phyloP scores from a whole-genome alignment of 2,888 invertebrate genomes.

The Aquatica leii region DNA sequence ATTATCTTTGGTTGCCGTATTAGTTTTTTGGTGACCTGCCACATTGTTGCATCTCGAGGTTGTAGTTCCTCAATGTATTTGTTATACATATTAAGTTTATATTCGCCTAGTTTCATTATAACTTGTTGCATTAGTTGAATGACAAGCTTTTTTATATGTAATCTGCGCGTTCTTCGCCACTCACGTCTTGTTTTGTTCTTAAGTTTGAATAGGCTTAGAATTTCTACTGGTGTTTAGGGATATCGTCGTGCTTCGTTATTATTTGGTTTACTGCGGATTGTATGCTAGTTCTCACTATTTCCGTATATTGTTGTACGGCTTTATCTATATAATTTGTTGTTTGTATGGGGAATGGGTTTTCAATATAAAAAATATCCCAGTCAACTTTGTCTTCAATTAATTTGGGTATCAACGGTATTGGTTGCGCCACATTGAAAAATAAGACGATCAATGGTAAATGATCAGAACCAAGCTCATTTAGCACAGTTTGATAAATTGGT shows the following conservation, averaged over 20 bases:
- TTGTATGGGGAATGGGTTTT: slow-evolving; percentile 2
- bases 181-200: slow-evolving; percentile 19
- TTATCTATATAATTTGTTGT: slow-evolving; percentile 8
- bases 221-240: slow-evolving; percentile 12
- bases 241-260: slow-evolving; percentile 11
- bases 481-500: no score
- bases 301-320: slow-evolving; percentile 4
- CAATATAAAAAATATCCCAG: no score
- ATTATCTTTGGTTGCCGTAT: slow-evolving; percentile 21
- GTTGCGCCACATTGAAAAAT: slow-evolving; percentile 7
- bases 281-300: slow-evolving; percentile 13
- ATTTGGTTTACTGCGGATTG: slow-evolving; percentile 13
- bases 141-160: slow-evolving; percentile 12
- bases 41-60: slow-evolving; percentile 18
- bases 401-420: no score
- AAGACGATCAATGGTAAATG: no score
- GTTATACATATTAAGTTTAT: slow-evolving; percentile 17
- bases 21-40: slow-evolving; percentile 21
- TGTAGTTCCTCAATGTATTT: slow-evolving; percentile 18
- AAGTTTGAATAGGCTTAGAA: slow-evolving; percentile 23
- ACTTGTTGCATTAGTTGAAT: slow-evolving; percentile 25
- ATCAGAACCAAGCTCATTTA: no score
- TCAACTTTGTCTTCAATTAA: no score
- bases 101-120: slow-evolving; percentile 13
- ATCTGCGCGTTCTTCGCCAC: slow-evolving; percentile 15